Evolutionary conservation across 2,888 invertebrate species (phyloP).

Genomic region (Eudemis profundana): DNA sequence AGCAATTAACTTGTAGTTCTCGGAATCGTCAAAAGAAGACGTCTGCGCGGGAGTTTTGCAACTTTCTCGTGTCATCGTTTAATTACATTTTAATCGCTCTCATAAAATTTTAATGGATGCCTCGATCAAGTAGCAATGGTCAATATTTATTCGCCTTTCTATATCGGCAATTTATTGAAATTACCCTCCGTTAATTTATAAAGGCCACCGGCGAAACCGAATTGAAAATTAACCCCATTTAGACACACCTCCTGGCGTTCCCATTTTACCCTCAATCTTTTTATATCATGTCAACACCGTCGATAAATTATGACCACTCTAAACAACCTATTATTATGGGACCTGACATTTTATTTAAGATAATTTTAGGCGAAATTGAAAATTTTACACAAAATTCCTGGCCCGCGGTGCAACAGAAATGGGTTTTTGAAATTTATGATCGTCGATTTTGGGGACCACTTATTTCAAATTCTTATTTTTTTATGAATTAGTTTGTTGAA

Average conservation of each 20-base stretch:
- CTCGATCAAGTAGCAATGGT: conserved; percentile 65
- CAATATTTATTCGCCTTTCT: conserved; percentile 70
- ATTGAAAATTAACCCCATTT: conserved; percentile 84
- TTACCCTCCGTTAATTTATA: conserved; percentile 69
- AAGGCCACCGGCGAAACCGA: conserved; percentile 78
- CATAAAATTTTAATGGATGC: conserved; percentile 65
- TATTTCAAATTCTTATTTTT: conserved; percentile 41
- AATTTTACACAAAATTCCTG: conserved; percentile 67
- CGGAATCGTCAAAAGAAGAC: conserved; percentile 56
- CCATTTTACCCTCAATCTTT: conserved; percentile 66
- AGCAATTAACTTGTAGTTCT: conserved; percentile 57
- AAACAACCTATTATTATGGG: conserved; percentile 80
- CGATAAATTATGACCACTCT: conserved; percentile 78
- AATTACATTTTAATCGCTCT: conserved; percentile 70
- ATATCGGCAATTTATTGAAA: conserved; percentile 71
- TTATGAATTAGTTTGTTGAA: conserved; percentile 40
- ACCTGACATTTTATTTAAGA: conserved; percentile 80
- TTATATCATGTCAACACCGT: conserved; percentile 79
- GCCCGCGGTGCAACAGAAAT: conserved; percentile 75
- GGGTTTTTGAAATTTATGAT: conserved; percentile 76
- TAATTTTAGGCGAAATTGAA: conserved; percentile 77
- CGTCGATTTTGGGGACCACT: conserved; percentile 53
- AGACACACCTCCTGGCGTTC: conserved; percentile 77
- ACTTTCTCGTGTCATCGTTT: conserved; percentile 65
- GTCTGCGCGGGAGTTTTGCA: conserved; percentile 54